phyloP scores from a whole-genome alignment of 2,113 vertebrate genomes.

The Oryctolagus cuniculus region DNA sequence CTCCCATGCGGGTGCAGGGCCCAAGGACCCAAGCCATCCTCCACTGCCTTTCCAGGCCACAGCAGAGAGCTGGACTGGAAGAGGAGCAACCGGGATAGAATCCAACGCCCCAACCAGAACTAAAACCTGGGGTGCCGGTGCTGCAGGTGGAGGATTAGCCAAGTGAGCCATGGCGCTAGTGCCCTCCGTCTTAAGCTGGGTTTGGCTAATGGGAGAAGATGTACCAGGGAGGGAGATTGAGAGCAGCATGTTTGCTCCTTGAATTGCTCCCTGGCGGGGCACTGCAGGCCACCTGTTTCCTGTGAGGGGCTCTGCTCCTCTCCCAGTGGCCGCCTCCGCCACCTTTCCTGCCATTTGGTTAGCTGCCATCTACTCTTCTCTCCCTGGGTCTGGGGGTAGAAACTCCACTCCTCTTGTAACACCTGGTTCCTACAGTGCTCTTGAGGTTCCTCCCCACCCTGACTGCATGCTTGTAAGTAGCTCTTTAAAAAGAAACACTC shows the following conservation, averaged over 20 bases:
- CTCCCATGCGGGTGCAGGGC: too few species aligned
- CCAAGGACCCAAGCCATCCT: too few species aligned
- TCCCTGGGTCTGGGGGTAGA: background rate
- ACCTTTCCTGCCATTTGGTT: background rate
- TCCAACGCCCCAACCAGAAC: too few species aligned
- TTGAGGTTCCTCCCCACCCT: background rate
- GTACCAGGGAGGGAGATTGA: background rate
- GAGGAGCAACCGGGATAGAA: too few species aligned
- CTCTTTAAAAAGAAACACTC: constrained; percentile 15
- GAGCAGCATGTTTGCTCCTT: background rate
- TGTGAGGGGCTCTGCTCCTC: background rate
- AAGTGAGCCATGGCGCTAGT: background rate
- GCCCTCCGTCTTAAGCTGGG: background rate
- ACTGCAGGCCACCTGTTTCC: background rate
- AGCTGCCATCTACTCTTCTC: background rate
- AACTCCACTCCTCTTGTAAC: background rate
- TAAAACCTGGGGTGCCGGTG: too few species aligned
- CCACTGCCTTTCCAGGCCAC: too few species aligned
- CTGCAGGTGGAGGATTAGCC: too few species aligned
- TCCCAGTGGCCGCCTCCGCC: background rate
- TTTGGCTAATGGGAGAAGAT: background rate
- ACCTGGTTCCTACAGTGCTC: background rate
- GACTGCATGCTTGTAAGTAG: background rate
- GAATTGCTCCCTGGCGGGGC: background rate
- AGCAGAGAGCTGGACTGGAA: too few species aligned